A percentile compares a stretch with the other conserved stretches of the same genome.
Evolutionary conservation across 2,888 invertebrate genomes (phyloP).

Genomic region (Zygaena filipendulae): DNA sequence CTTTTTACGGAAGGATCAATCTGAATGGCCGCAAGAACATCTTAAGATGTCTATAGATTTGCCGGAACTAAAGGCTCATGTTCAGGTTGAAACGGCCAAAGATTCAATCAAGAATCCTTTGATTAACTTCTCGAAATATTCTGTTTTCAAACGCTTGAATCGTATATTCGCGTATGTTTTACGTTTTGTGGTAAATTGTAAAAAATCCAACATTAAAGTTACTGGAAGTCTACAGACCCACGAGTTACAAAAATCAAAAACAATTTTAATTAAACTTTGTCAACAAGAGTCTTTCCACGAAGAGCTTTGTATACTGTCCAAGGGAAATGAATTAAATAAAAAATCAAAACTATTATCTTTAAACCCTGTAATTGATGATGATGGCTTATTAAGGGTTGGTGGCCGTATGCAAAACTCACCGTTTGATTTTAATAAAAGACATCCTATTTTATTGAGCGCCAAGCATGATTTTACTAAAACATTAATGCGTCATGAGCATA

Average conservation of each 20-base stretch:
- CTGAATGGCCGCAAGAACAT: constrained; percentile 5
- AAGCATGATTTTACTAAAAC: constrained; percentile 10
- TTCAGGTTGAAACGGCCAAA: too few relatives aligned
- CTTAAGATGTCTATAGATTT: constrained; percentile 1
- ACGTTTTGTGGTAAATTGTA: constrained; percentile 11
- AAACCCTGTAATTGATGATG: too few relatives aligned
- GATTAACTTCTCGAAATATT: constrained; percentile 8
- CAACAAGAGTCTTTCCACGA: too few relatives aligned
- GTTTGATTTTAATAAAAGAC: too few relatives aligned
- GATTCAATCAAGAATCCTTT: constrained; percentile 1
- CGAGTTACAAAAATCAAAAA: constrained; percentile 10
- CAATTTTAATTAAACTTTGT: constrained; percentile 7
- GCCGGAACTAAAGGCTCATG: constrained; percentile 5
- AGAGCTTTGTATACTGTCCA: too few relatives aligned
- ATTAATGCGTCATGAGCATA: constrained; percentile 11
- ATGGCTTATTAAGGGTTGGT: too few relatives aligned
- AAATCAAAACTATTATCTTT: too few relatives aligned
- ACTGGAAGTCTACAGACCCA: constrained; percentile 6
- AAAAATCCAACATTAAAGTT: constrained; percentile 8
- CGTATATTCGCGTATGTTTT: constrained; percentile 9
- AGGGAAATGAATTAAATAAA: too few relatives aligned
- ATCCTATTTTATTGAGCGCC: constrained; percentile 9
- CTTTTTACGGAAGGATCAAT: constrained; percentile 6
- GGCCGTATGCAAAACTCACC: too few relatives aligned
- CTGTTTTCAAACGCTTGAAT: constrained; percentile 7